Evolutionary conservation across 1,140 invertebrate genomes (phyloP), one percentile per base, ranked within the genome.

Genomic region (Dendrolimus kikuchii): DNA sequence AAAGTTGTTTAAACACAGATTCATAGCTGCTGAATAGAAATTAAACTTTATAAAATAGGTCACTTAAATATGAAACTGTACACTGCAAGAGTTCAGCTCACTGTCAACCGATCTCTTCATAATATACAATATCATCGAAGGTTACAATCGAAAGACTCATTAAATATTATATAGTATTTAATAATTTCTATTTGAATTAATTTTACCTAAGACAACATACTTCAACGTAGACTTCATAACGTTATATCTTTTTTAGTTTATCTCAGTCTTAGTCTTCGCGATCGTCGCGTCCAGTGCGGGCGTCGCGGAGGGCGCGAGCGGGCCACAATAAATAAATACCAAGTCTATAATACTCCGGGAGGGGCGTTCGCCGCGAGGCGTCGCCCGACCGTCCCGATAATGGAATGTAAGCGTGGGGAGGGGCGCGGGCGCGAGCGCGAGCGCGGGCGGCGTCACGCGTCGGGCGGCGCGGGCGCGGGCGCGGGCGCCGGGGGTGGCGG

Each of bases 1-100:
- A 86, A 86, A 86, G 82, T 86, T 86, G 82, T 86, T 86, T 86
- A 86, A 86, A 83, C 75, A 81, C 76, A 78, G 72, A 81, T 70
- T 69, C 62, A 64, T 72, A 80, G 77, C 74, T 73, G 80, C 70
- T 80, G 76, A 75, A 81, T 79, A 86, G 69, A 82, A 86, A 83
- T 83, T 68, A 81, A 78, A 81, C 61, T 80, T 80, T 79, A 77
- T 69, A 23, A 23, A 71, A 75, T 79, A 80, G 75, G 72, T 81
- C 74, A 79, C 74, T 76, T 80, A 77, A 69, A 80, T 63, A 71
- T 75, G 75, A 80, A 62, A 81, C 77, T 75, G 80, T 83, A 81
- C 81, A 83, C 65, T 72, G 78, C 73, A 74, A 75, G 73, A 81
- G 66, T 68, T 75, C 72, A 74, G 71, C 80, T 77, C 70, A 73